phyloP scores from a whole-genome alignment of 2,888 invertebrate species.

The Athripsodes cinereus region DNA sequence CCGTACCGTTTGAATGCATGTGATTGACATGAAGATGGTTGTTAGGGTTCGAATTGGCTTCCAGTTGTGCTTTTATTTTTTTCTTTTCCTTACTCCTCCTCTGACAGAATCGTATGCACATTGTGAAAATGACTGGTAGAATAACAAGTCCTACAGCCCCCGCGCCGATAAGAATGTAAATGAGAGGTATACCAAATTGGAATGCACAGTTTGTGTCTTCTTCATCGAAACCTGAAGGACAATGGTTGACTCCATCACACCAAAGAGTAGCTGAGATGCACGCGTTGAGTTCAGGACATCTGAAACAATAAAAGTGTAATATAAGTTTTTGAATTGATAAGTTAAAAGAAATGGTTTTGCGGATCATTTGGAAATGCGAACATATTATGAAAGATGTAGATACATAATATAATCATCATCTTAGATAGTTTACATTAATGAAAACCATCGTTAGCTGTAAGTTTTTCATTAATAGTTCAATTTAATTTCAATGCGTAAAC shows the following conservation, averaged over 20 bases:
- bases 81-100: conserved; percentile 52
- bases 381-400: no score
- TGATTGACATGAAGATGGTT: conserved; percentile 54
- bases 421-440: no score
- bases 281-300: conserved; percentile 75
- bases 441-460: no score
- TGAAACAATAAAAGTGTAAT: conserved; percentile 38
- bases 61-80: conserved; percentile 52
- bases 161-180: conserved; percentile 60
- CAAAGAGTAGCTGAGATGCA: conserved; percentile 72
- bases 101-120: conserved; percentile 52
- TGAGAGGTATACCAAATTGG: conserved; percentile 59
- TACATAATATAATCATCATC: no score
- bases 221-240: conserved; percentile 78
- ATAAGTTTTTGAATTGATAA: no score
- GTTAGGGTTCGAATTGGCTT: conserved; percentile 52
- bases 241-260: conserved; percentile 75
- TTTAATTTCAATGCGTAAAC: no score
- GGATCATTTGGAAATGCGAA: no score
- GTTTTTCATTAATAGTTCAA: no score
- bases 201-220: conserved; percentile 70
- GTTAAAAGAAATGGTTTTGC: no score
- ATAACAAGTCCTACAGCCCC: conserved; percentile 57
- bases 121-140: conserved; percentile 53
- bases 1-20: conserved; percentile 47